Conservation (phyloP, 2,113 vertebrate species). For the Phocoena phocoena region DNA sequence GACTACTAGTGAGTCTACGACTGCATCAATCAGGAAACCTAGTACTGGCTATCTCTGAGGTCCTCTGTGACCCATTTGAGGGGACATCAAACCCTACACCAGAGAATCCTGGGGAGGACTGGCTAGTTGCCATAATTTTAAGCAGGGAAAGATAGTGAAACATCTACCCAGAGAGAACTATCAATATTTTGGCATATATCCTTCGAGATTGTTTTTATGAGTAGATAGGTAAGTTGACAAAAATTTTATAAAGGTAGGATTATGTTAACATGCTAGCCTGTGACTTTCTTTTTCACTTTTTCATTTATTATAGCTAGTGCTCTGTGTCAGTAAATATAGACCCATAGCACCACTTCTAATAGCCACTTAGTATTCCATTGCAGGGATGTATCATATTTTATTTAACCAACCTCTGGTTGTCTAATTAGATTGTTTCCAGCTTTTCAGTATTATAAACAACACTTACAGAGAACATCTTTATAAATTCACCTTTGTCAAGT, state of each 20-base stretch:
- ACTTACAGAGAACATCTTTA: conserved; percentile 50
- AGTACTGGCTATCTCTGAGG: background rate
- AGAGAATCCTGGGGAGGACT: background rate
- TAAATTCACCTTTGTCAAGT: conserved; percentile 21
- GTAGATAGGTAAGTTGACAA: background rate
- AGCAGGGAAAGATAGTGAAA: background rate
- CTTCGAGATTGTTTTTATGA: conserved; percentile 25
- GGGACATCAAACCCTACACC: background rate
- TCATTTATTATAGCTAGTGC: conserved; percentile 21
- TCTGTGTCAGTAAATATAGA: background rate
- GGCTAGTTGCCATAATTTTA: background rate
- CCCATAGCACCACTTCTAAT: background rate
- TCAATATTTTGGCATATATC: conserved; percentile 20
- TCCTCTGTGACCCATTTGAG: background rate
- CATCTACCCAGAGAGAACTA: background rate
- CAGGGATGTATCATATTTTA: background rate
- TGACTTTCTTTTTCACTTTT: conserved; percentile 29
- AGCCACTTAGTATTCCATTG: conserved; percentile 18
- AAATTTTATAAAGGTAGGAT: conserved; percentile 3
- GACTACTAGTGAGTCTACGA: background rate
- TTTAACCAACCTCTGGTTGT: conserved; percentile 8
- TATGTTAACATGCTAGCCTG: background rate
- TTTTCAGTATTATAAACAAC: conserved; percentile 44
- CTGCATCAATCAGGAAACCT: background rate
- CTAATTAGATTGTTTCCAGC: background rate